Conservation (phyloP, 30 jellyfish, hydroid and myxozoan genomes). For the Aurelia aurita complex sp. Pacific region DNA sequence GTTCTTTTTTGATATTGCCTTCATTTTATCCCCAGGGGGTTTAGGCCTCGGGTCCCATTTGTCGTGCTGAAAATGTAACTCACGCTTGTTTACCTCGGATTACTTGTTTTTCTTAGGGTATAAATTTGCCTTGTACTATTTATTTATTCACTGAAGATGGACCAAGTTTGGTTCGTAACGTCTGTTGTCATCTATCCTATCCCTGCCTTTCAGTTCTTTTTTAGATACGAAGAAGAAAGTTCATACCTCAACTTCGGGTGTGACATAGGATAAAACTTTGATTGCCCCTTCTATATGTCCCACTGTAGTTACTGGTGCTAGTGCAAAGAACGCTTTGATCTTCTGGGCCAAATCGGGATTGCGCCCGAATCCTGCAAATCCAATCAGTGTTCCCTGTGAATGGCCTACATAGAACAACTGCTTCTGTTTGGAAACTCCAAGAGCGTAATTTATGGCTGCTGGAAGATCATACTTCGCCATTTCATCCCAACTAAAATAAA, state of each 20-base stretch:
- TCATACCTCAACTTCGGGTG: constrained; percentile 75
- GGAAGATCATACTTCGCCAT: constrained; percentile 99
- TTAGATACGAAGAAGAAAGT: too few species aligned
- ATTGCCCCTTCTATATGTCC: constrained; percentile 80
- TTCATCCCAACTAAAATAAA: constrained; percentile 87
- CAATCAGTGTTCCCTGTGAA: constrained; percentile 97
- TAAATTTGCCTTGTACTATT: too few species aligned
- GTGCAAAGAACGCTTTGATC: constrained; percentile 80
- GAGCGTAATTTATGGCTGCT: constrained; percentile 81
- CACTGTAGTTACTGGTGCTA: constrained; percentile 85
- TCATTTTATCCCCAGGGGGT: too few species aligned
- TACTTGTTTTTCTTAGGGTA: too few species aligned
- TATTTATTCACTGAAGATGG: too few species aligned
- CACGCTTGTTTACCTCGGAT: too few species aligned
- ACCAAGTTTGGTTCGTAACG: too few species aligned
- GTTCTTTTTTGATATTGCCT: too few species aligned
- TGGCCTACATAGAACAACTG: constrained; percentile 92
- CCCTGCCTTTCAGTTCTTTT: too few species aligned
- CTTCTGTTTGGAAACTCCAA: constrained; percentile 49
- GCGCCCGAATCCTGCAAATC: constrained; percentile 79
- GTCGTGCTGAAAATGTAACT: too few species aligned
- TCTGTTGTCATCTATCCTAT: too few species aligned
- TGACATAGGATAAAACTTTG: constrained; percentile 47
- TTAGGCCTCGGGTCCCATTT: too few species aligned
- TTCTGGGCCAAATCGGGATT: constrained; percentile 75